Evolutionary conservation across 2,113 vertebrate species (phyloP).

Genomic region (Pipra filicauda): DNA sequence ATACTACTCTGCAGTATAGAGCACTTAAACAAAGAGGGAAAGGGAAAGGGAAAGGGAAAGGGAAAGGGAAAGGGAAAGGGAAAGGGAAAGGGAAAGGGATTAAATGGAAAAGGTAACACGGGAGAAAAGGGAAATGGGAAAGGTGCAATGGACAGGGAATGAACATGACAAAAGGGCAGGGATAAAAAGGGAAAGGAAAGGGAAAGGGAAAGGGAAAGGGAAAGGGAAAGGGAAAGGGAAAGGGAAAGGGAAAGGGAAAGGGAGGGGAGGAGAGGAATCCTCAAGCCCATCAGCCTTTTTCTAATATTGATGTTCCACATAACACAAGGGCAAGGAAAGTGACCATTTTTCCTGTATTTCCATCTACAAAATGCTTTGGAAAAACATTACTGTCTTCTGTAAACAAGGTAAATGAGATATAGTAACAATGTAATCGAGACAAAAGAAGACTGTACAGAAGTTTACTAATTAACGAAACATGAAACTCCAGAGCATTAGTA

Average conservation of each 20-base stretch:
- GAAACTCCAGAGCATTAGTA: slow-evolving; percentile 58
- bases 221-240: too few relatives aligned
- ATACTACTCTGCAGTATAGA: neutral
- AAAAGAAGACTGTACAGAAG: neutral
- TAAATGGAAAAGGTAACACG: too few relatives aligned
- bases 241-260: fast-evolving
- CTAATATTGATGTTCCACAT: neutral
- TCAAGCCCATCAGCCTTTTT: neutral
- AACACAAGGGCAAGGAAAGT: neutral
- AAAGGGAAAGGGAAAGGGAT: too few relatives aligned
- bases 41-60: too few relatives aligned
- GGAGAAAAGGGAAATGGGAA: too few relatives aligned
- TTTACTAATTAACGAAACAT: slow-evolving; percentile 30
- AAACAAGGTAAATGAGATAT: slow-evolving; percentile 4
- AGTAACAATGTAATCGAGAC: slow-evolving; percentile 1
- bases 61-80: fast-evolving
- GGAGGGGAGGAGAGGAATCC: neutral
- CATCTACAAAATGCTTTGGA: neutral
- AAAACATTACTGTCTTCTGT: neutral
- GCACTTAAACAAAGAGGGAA: neutral
- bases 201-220: fast-evolving
- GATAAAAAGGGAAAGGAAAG: neutral
- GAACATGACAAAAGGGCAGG: too few relatives aligned
- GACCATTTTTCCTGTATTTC: neutral
- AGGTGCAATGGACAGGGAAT: too few relatives aligned